Evolutionary conservation across 2,888 invertebrate genomes (phyloP).

Genomic region (Cryptocephalus moraei): DNA sequence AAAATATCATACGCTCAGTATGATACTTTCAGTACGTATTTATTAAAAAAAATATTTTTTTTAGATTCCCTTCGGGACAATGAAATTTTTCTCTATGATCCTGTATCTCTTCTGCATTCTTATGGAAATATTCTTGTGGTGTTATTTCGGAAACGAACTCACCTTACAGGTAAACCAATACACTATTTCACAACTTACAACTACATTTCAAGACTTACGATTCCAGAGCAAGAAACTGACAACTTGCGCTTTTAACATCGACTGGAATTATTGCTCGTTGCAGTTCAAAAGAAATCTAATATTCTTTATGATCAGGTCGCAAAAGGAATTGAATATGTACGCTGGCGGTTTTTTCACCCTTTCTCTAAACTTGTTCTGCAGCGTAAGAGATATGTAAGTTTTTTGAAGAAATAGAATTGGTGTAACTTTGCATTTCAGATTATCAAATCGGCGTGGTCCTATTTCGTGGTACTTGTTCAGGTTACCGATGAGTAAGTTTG

Average conservation of each 20-base stretch:
- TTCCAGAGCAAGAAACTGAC: slow-evolving; percentile 39
- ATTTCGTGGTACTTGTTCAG: too few species aligned
- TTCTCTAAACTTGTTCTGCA: slow-evolving; percentile 42
- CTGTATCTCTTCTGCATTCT: slow-evolving; percentile 46
- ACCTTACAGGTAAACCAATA: slow-evolving; percentile 38
- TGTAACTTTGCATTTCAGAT: too few species aligned
- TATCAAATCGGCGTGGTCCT: too few species aligned
- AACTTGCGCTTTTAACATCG: slow-evolving; percentile 37
- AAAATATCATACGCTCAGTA: too few species aligned
- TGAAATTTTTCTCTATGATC: slow-evolving; percentile 40
- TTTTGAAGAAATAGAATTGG: too few species aligned
- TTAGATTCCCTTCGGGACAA: slow-evolving; percentile 16
- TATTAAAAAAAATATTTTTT: too few species aligned
- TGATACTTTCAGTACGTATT: too few species aligned
- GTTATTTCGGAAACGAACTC: slow-evolving; percentile 49
- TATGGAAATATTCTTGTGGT: slow-evolving; percentile 45
- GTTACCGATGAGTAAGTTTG: too few species aligned
- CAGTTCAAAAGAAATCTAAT: slow-evolving; percentile 37
- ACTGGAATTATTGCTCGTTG: slow-evolving; percentile 32
- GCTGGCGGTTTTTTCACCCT: slow-evolving; percentile 43
- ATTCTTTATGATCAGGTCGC: slow-evolving; percentile 40
- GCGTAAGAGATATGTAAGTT: slow-evolving; percentile 28
- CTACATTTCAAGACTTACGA: too few species aligned
- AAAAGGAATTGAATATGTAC: slow-evolving; percentile 40
- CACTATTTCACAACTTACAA: too few species aligned